Evolutionary conservation across 2,888 invertebrate species (phyloP), one percentile per base, ranked within the genome.

Genomic region (Ophion ventricosus): DNA sequence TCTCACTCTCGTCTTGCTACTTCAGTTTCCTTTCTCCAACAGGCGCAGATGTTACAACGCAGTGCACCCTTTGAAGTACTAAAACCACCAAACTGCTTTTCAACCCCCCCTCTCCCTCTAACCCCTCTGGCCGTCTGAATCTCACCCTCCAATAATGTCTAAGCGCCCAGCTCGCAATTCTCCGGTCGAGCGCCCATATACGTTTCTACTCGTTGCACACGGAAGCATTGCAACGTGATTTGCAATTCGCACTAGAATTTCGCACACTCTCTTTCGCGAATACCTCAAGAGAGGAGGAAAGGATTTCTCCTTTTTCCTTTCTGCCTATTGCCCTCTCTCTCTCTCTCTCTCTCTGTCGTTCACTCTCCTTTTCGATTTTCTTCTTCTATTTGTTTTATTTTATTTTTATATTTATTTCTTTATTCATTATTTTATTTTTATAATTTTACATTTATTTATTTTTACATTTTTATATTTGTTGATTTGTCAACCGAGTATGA

Each of bases 21-120:
- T 66, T 29, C 54, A 67, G 79, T 73, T 76, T 85, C 79, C 82
- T 82, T 82, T 77, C 49, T 26, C 57, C 59, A 77, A 64, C 76
- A 43, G 61, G 74, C 82, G 67, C 84, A 85, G 84, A 85, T 85
- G 84, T 85, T 85, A 82, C 84, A 82, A 82, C 76, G 67, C 63
- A 56, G 76, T 73, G 25, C 74, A 80, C 83, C 85, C 87, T 90
- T 89, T 89, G 86, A 89, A 84, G 78, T 81, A 83, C 85, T 87
- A 88, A 89, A 87, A 86, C 87, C 86, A 54, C 88, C 81, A 84
- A 88, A 90, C 87, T 87, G 85, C 87, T 87, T 80, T 85, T 87
- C 85, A 73, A 88, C 77, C 61, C 67, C 49, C 25, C 25, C 59
- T 61, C 57, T 54, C 69, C 23, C 23, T 56, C n/a, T n/a, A n/a